These are phyloP conservation scores for Bombus breviceps DNA, from an alignment of 1,140 invertebrate genomes.

Conservation along the genomic window DNA sequence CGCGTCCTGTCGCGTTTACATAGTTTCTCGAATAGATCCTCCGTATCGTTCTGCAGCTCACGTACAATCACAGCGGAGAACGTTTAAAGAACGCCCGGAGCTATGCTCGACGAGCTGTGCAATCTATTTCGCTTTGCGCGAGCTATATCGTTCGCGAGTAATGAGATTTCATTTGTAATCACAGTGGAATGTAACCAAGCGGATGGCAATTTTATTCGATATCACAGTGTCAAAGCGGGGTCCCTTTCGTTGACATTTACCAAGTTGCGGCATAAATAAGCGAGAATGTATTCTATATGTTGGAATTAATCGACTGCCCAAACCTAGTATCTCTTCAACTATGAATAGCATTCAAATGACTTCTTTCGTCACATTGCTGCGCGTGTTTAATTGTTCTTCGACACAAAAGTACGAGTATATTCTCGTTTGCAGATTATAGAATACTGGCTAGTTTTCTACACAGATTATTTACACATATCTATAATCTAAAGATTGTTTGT, in stretches of 20 bases:
- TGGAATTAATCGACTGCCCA: background rate
- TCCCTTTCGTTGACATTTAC: constrained; percentile 18
- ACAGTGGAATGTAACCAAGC: background rate
- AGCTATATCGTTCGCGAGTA: background rate
- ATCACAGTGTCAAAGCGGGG: background rate
- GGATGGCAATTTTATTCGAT: background rate
- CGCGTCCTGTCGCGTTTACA: background rate
- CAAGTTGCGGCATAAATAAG: background rate
- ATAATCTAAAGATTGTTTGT: background rate
- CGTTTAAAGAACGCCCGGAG: constrained; percentile 1
- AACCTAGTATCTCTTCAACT: background rate
- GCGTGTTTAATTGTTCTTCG: background rate
- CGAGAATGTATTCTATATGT: background rate
- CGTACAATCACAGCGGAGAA: background rate
- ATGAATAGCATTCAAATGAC: background rate
- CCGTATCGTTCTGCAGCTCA: background rate
- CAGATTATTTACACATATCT: background rate
- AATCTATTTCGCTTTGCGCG: background rate
- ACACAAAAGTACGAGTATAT: background rate
- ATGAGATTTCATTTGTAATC: constrained; percentile 14
- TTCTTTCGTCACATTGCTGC: background rate
- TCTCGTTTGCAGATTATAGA: background rate
- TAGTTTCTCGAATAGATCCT: background rate
- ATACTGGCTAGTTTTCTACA: background rate
- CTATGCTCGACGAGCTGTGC: background rate